phyloP scores from a whole-genome alignment of 2,888 invertebrate genomes.

The Tachina lurida region DNA sequence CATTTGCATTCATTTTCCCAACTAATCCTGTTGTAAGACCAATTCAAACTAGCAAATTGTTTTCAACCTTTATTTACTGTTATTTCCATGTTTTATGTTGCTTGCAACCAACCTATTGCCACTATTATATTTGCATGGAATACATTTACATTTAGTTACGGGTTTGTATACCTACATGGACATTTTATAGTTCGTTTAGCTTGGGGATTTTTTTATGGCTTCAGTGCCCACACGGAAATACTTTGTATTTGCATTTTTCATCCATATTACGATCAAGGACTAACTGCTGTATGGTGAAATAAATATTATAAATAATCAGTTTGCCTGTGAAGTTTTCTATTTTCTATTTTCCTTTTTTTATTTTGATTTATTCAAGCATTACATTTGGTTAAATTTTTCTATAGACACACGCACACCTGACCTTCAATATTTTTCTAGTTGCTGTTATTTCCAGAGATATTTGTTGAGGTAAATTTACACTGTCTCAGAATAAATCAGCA shows the following conservation, averaged over 20 bases:
- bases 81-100: conserved; percentile 26
- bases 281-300: conserved; percentile 26
- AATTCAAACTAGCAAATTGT: conserved; percentile 50
- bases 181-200: conserved; percentile 22
- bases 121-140: background rate
- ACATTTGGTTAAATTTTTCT: background rate
- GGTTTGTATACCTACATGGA: background rate
- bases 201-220: conserved; percentile 40
- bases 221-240: conserved; percentile 19
- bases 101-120: conserved; percentile 20
- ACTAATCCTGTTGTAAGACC: conserved; percentile 63
- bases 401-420: background rate
- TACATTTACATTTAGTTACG: conserved; percentile 1
- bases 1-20: conserved; percentile 45
- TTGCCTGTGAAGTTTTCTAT: conserved; percentile 9
- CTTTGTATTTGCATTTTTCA: conserved; percentile 8
- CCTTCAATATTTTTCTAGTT: background rate
- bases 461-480: background rate
- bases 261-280: background rate
- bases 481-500: background rate
- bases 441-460: background rate
- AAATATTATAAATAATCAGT: conserved; percentile 50
- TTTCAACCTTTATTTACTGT: conserved; percentile 38
- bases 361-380: background rate
- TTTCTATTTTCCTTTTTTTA: background rate